These are phyloP conservation scores for Drosophila insularis DNA, from an alignment of 1,140 invertebrate species.

Conservation along the genomic window DNA sequence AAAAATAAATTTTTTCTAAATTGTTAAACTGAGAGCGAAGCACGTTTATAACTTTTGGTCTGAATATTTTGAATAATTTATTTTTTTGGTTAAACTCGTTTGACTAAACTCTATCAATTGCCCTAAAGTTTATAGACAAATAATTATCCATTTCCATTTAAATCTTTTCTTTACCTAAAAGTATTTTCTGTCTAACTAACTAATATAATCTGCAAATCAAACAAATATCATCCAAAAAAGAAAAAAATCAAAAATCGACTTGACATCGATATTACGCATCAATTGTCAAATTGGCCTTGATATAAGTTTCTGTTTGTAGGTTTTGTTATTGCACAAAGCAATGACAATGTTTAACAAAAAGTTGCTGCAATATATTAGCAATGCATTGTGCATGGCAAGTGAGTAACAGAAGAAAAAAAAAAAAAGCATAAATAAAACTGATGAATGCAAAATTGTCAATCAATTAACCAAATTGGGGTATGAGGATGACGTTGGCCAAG, in stretches of 20 bases:
- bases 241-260: constrained; percentile 16
- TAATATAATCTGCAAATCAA: constrained; percentile 1
- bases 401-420: not conserved
- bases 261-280: constrained; percentile 31
- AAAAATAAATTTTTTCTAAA: not conserved
- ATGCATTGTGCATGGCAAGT: constrained; percentile 52
- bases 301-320: not conserved
- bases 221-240: not conserved
- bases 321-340: constrained; percentile 49
- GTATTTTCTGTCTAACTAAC: no score
- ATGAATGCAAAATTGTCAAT: constrained; percentile 58
- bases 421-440: constrained; percentile 17
- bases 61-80: no score
- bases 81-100: no score
- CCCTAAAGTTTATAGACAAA: no score
- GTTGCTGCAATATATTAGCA: constrained; percentile 40
- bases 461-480: constrained; percentile 49
- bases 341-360: constrained; percentile 33
- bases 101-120: no score
- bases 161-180: no score
- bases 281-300: constrained; percentile 22
- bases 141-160: no score
- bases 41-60: no score
- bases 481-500: constrained; percentile 13
- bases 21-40: no score